Evolutionary conservation across 2,888 invertebrate species (phyloP).

Genomic region (Apamea sordens): DNA sequence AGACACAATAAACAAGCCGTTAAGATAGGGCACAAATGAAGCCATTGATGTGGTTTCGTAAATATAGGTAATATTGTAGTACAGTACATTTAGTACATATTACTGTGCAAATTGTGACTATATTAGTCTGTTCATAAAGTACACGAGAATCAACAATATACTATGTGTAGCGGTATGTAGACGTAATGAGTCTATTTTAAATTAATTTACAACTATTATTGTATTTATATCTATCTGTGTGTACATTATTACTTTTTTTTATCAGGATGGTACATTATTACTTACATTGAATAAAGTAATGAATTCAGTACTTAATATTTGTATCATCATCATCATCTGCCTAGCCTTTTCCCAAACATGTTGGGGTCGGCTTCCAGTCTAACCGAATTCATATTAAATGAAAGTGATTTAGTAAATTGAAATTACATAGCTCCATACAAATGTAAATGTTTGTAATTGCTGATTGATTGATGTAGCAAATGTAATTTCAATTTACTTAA

Average conservation of each 20-base stretch:
- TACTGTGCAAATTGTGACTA: slow-evolving; percentile 27
- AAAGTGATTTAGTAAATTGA: too few species aligned
- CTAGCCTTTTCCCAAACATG: neutral
- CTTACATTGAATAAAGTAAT: neutral
- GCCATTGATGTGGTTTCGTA: slow-evolving; percentile 55
- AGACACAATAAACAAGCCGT: slow-evolving; percentile 25
- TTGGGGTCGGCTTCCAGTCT: neutral
- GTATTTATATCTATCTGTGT: neutral
- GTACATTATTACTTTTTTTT: too few species aligned
- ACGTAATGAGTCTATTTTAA: slow-evolving; percentile 25
- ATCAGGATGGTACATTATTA: too few species aligned
- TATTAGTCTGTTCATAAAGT: slow-evolving; percentile 54
- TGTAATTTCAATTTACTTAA: too few species aligned
- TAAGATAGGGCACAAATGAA: slow-evolving; percentile 37
- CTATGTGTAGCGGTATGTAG: neutral
- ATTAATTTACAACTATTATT: slow-evolving; percentile 28
- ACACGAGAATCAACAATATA: slow-evolving; percentile 41
- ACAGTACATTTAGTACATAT: slow-evolving; percentile 22
- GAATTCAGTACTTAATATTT: neutral
- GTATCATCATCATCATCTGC: neutral
- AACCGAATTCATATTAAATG: too few species aligned
- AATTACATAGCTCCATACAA: too few species aligned
- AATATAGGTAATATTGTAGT: slow-evolving; percentile 46
- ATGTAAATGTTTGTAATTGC: too few species aligned
- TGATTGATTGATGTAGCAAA: too few species aligned